Base-by-base conservation (phyloP, 2,113 vertebrate species). In the Rhinopithecus roxellana region DNA sequence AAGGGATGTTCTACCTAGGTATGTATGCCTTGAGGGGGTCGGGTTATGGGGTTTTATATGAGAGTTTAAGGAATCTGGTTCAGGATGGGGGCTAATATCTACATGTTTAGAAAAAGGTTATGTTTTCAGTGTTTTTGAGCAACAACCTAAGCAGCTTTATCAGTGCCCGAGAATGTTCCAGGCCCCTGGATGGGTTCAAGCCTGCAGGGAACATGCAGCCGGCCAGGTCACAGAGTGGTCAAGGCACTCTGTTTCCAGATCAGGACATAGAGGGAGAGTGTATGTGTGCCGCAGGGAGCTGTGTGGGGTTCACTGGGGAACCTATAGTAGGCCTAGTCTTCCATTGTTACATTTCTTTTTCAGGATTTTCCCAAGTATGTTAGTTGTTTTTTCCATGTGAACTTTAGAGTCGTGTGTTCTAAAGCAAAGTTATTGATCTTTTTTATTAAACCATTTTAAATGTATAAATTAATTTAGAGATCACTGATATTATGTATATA, bases 381-480 rank as follows among this genome's bases (percentile, higher is more conserved):
- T 72, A 8, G 16, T 8, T 32, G 50, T 35, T 64, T 87, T 59
- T 78, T 70, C 35, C 20, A 72, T 74, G 16, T 61, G 35, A 86
- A 27, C 40, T 82, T 52, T 79, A 40, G 32, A 77, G 32, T 67
- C 3, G 3, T 50, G 11, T 50, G 20, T 78, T 77, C 6, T 84
- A 83, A 95, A 77, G 93, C 55, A 50, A 70, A 40, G 23, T 78
- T 48, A 23, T 22, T 38, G 30, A 75, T 78, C 48, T 48, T 89
- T 93, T 88, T 96, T 78, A 96, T 48, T 78, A 70, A 93, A 59
- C 78, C 35, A 35, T 40, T 69, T 43, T 84, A 57, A 78, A 93
- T 25, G 27, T 70, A 18, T 70, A 93, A 77, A 89, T 89, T 75
- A 87, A 55, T 52, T 77, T 45, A n/a, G 52, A 78, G 59, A 78